Base-by-base conservation (phyloP, 2,113 vertebrate species). In the Micronycteris hirsuta region DNA sequence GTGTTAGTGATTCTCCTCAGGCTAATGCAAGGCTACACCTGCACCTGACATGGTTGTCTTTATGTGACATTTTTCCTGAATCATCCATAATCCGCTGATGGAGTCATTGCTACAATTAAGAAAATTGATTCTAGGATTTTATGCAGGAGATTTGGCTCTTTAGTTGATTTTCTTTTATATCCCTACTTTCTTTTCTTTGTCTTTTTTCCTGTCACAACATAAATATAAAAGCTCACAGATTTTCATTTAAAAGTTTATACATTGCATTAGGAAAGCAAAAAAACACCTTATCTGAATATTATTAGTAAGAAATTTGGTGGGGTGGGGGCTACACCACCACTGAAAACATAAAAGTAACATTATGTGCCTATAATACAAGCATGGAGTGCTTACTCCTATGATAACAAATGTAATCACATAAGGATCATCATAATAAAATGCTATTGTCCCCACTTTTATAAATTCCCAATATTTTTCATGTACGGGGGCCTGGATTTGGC, bases 241-340 rank as follows among this genome's bases (percentile, higher is more conserved):
- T 91, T 93, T 87, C 7, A 43, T 54, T 71, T 87, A 76, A 73
- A 93, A n/a, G 54, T 92, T 41, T 38, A 47, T 67, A 13, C 56
- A 22, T 8, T 56, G 14, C 2, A 13, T 7, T 68, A 2, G 33
- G 67, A 91, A 61, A 91, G 2, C 14, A 56, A 93, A 83, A 63
- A 12, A 83, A 49, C 6, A 41, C 2, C 4, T 24, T n/a, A 24
- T 83, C n/a, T 81, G 22, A 86, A 28, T 52, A 58, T 41, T 43
- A 7, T 94, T 38, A 36, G 7, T 33, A 67, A 81, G n/a, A 89
- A 68, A 58, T 41, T 24, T 5, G 49, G 61, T 63, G 17, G 14
- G 68, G 8, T 61, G 38, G 17, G 77, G 14, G 33, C 8, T 82
- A 49, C 2, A 70, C 7, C 38, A 74, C 63, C 43, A 43, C n/a